Evolutionary conservation across 2,113 vertebrate genomes (phyloP), one percentile per base, ranked within the genome.

Genomic region (Zosterops borbonicus): DNA sequence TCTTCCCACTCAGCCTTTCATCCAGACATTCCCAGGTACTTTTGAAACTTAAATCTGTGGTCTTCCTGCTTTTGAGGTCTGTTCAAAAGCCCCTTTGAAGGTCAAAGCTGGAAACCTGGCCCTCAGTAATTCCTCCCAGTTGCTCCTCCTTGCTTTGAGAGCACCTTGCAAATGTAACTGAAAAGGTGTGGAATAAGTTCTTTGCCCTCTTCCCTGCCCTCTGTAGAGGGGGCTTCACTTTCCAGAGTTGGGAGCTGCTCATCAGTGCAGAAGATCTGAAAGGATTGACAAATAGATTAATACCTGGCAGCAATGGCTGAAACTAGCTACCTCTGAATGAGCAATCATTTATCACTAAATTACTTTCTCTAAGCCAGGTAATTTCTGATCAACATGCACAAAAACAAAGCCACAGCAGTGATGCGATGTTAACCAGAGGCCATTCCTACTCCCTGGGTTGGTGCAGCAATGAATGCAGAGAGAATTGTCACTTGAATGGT

Each of bases 341-440:
- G 95, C 97, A 96, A 95, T 96, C 91, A 97, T 97, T 98, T 98
- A 96, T 96, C 96, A 97, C 87, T 97, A 97, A 98, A 97, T 98
- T 97, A 95, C 97, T 97, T 98, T 96, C 87, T 97, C 91, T 96
- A 95, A 97, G 94, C 87, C 81, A 94, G 85, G 95, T 97, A 97
- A 97, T 97, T 97, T 98, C 90, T 98, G 98, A 98, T 98, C 96
- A 97, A 95, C 96, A 95, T 95, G 86, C 96, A 95, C 85, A 94
- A 96, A 94, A 93, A 90, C 87, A 96, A 90, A 94, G 83, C 68
- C 83, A 78, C 24, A 19, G 41, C 82, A 76, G 87, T 75, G 92
- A 77, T 91, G 84, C 5, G 70, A 67, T 96, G 87, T 96, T 97
- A 96, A 96, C 95, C 93, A 97, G 90, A 93, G 78, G 71, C 41